Conservation (phyloP, 2,113 vertebrate species). For the Psilopsiagon aurifrons region DNA sequence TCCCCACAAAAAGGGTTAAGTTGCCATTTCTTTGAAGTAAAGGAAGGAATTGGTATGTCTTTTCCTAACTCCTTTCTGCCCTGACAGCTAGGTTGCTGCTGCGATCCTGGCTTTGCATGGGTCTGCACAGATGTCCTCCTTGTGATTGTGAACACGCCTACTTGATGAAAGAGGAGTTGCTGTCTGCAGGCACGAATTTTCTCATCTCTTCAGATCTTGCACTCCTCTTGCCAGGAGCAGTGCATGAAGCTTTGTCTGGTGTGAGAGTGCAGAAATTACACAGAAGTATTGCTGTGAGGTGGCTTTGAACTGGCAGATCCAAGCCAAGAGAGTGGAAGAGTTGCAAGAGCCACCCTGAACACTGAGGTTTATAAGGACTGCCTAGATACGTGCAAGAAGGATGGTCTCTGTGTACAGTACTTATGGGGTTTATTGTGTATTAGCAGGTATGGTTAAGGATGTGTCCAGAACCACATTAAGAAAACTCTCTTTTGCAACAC, state of each 20-base stretch:
- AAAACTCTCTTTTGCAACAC: background rate
- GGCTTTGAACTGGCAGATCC: background rate
- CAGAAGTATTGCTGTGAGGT: background rate
- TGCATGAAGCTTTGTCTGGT: background rate
- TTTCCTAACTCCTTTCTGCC: background rate
- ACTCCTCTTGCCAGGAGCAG: background rate
- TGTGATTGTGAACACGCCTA: background rate
- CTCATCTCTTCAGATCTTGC: background rate
- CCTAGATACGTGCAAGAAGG: background rate
- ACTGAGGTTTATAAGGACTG: background rate
- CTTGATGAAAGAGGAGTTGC: background rate
- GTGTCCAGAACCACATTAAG: background rate
- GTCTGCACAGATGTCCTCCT: background rate
- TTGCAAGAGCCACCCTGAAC: background rate
- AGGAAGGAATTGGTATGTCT: background rate
- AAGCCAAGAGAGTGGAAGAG: background rate
- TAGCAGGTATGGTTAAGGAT: background rate
- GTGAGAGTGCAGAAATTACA: background rate
- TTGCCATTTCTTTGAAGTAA: background rate
- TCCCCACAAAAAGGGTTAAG: background rate
- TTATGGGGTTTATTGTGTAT: background rate
- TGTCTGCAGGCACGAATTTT: background rate
- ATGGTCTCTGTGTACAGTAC: background rate
- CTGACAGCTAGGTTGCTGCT: background rate
- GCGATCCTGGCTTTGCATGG: background rate